A percentile compares a stretch with the other conserved stretches of the same genome.
Evolutionary conservation across 2,888 invertebrate genomes (phyloP).

Genomic region (Ommatoiulus sabulosus): DNA sequence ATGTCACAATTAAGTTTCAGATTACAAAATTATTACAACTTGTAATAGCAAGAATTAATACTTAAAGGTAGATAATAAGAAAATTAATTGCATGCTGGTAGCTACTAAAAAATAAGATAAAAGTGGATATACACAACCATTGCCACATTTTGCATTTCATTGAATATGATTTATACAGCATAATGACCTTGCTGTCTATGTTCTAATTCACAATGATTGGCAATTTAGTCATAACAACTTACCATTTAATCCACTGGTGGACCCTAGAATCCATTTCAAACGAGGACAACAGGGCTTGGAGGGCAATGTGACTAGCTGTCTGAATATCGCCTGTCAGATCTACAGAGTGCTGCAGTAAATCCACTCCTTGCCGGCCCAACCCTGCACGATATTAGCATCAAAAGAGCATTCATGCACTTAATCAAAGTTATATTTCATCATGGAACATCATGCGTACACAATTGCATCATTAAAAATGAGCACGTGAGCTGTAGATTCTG

Average conservation of each 20-base stretch:
- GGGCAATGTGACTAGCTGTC: constrained; percentile 84
- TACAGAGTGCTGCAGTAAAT: constrained; percentile 86
- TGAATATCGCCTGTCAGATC: constrained; percentile 91
- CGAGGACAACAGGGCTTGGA: constrained; percentile 81
- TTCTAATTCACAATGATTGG: too few relatives aligned
- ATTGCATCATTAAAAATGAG: not conserved
- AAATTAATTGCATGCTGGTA: too few relatives aligned
- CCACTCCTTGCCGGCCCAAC: constrained; percentile 79
- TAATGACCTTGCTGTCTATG: too few relatives aligned
- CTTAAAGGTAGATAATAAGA: not conserved
- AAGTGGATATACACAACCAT: too few relatives aligned
- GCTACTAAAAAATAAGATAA: too few relatives aligned
- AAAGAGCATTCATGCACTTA: too few relatives aligned
- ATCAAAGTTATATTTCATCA: too few relatives aligned
- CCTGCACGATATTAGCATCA: constrained; percentile 69
- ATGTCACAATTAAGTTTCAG: constrained; percentile 55
- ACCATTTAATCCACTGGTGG: constrained; percentile 70
- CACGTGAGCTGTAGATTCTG: not conserved
- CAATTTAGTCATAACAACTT: too few relatives aligned
- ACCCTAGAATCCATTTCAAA: constrained; percentile 72
- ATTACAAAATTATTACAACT: constrained; percentile 26
- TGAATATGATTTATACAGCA: too few relatives aligned
- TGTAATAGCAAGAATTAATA: not conserved
- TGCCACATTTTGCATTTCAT: too few relatives aligned
- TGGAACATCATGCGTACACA: too few relatives aligned